Conservation (phyloP, 2,888 invertebrate genomes). For the Harpagoxenus sublaevis region DNA sequence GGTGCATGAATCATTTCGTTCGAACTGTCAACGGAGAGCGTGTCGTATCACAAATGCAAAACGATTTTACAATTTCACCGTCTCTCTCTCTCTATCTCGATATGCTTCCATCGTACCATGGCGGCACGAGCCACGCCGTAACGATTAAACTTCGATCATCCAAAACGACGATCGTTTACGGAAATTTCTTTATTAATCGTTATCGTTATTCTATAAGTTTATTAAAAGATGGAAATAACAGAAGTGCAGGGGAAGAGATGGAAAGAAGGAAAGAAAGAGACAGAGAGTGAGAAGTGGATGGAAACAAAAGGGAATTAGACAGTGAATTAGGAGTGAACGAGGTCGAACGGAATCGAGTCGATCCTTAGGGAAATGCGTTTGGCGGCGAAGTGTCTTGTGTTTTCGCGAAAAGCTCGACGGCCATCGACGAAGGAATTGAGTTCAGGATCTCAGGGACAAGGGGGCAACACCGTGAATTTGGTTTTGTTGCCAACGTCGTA, state of each 20-base stretch:
- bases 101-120: conserved; percentile 34
- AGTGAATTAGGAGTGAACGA: conserved; percentile 29
- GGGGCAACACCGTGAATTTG: conserved; percentile 77
- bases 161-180: conserved; percentile 26
- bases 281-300: background rate
- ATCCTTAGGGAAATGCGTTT: conserved; percentile 57
- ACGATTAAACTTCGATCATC: conserved; percentile 16
- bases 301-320: background rate
- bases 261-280: background rate
- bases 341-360: conserved; percentile 49
- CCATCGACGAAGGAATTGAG: conserved; percentile 62
- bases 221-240: background rate
- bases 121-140: conserved; percentile 26
- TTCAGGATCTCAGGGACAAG: conserved; percentile 83
- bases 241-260: background rate
- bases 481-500: conserved; percentile 81
- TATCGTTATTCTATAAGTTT: conserved; percentile 25
- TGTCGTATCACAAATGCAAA: conserved; percentile 50
- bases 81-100: conserved; percentile 9
- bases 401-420: conserved; percentile 58
- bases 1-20: conserved; percentile 36
- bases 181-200: conserved; percentile 29
- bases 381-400: conserved; percentile 40
- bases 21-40: conserved; percentile 37
- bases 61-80: conserved; percentile 31